Conservation (phyloP, 2,888 invertebrate species). For the Epirrita christyi region DNA sequence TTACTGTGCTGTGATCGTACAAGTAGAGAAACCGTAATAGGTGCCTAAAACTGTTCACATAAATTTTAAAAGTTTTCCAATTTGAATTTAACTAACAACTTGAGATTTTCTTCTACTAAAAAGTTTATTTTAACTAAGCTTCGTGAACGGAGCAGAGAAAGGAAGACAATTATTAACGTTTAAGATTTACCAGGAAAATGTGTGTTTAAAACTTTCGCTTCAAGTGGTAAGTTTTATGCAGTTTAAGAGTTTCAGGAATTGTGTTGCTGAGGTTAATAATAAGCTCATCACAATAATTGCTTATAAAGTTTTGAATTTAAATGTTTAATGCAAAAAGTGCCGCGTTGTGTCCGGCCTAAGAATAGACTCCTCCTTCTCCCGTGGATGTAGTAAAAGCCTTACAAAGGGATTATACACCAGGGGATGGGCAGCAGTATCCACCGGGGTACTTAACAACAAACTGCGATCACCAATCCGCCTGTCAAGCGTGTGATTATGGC, state of each 20-base stretch:
- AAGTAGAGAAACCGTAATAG: conserved; percentile 68
- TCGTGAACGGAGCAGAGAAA: conserved; percentile 46
- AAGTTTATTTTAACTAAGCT: conserved; percentile 70
- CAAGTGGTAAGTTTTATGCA: conserved; percentile 33
- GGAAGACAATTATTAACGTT: conserved; percentile 57
- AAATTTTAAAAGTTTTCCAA: conserved; percentile 80
- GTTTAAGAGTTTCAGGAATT: conserved; percentile 19
- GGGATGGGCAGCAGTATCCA: too few relatives aligned
- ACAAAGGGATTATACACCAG: too few relatives aligned
- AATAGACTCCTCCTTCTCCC: too few relatives aligned
- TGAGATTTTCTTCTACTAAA: conserved; percentile 72
- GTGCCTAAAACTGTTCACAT: conserved; percentile 74
- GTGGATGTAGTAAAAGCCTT: too few relatives aligned
- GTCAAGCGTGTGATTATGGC: too few relatives aligned
- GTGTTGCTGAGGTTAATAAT: conserved; percentile 9
- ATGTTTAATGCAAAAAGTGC: too few relatives aligned
- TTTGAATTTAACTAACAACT: conserved; percentile 81
- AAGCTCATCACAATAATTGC: background rate
- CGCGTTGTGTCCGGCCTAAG: too few relatives aligned
- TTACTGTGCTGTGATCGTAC: conserved; percentile 36
- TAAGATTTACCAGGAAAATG: conserved; percentile 51
- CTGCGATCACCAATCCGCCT: too few relatives aligned
- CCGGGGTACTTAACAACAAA: too few relatives aligned
- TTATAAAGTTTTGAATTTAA: background rate
- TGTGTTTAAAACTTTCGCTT: conserved; percentile 42